These are phyloP conservation scores for Peromyscus melanophrys DNA, from an alignment of 2,797 vertebrate genomes.

Conservation along the genomic window DNA sequence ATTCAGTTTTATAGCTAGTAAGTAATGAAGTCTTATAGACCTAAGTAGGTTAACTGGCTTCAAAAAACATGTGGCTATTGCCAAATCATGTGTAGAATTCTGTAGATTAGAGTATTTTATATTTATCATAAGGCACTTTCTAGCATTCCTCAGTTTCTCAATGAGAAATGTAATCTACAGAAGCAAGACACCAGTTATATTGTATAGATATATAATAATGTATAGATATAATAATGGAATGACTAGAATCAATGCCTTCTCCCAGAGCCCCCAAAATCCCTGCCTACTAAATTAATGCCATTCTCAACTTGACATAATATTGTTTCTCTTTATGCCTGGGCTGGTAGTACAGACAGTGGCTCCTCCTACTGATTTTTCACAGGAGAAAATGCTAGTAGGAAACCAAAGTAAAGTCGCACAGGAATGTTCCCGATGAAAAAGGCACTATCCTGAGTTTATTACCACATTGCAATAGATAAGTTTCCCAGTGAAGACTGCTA, in stretches of 20 bases:
- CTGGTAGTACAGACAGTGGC: neutral
- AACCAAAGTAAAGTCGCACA: neutral
- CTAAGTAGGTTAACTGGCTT: neutral
- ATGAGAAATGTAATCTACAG: neutral
- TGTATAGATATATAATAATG: neutral
- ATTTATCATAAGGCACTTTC: neutral
- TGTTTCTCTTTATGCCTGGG: neutral
- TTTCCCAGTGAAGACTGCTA: neutral
- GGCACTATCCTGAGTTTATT: neutral
- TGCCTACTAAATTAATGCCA: neutral
- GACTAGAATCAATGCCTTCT: neutral
- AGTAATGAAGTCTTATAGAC: neutral
- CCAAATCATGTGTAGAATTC: neutral
- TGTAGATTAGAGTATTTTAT: neutral
- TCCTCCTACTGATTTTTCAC: neutral
- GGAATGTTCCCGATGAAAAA: neutral
- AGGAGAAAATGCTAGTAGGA: neutral
- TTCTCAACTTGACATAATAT: neutral
- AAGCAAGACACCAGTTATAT: neutral
- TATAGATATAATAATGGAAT: neutral
- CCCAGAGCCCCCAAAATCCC: neutral
- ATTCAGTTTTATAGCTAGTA: conserved; percentile 7
- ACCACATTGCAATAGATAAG: neutral
- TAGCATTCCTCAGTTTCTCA: neutral
- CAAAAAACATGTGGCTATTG: neutral